Percentiles rank a stretch among this genome's conserved stretches.
Conservation (phyloP, 1,140 invertebrate genomes). For the Thaumatotibia leucotreta region DNA sequence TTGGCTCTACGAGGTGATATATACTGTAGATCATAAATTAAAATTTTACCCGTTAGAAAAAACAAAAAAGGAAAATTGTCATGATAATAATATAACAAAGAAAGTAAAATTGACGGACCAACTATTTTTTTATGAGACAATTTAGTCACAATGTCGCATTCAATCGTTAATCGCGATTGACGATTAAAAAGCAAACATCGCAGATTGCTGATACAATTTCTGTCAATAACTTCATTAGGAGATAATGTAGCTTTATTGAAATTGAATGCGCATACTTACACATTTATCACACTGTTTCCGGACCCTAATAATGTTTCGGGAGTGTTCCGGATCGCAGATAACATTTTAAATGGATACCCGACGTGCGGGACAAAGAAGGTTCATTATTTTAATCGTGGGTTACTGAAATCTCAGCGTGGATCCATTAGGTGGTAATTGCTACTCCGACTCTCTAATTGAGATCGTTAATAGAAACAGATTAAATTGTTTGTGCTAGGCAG, state of each 20-base stretch:
- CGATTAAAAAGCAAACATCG: no score
- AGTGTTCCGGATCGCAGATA: neutral
- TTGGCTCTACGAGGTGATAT: no score
- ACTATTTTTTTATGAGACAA: no score
- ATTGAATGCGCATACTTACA: neutral
- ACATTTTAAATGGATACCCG: conserved; percentile 8
- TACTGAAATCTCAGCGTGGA: conserved; percentile 35
- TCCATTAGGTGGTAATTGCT: conserved; percentile 47
- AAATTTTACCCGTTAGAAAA: no score
- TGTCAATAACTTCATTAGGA: neutral
- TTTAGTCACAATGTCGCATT: no score
- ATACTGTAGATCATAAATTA: no score
- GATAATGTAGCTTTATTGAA: neutral
- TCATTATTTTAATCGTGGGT: conserved; percentile 22
- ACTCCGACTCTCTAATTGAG: conserved; percentile 41
- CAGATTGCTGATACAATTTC: no score
- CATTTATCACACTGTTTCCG: neutral
- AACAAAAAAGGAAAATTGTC: no score
- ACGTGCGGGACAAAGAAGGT: conserved; percentile 2
- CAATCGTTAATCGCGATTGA: no score
- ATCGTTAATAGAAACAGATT: conserved; percentile 49
- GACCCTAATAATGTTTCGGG: neutral
- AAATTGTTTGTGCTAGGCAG: conserved; percentile 41
- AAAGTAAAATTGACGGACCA: no score
- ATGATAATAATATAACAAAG: no score